Base-by-base conservation (phyloP, 2,113 vertebrate genomes). In the Paedocypris sp. region DNA sequence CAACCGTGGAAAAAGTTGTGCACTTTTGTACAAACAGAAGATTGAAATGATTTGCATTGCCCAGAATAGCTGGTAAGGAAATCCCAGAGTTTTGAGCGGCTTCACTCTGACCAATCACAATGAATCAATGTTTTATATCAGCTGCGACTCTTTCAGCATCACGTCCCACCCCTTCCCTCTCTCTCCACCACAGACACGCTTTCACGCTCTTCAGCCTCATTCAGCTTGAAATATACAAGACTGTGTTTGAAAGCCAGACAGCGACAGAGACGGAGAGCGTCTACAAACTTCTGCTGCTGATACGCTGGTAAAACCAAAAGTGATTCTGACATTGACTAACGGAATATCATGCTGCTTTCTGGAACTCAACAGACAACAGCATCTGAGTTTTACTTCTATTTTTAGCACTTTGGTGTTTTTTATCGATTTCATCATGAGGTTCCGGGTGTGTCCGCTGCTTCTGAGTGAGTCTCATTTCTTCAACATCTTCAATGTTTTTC, bases 381-480 rank as follows among this genome's bases (percentile, higher is more conserved):
- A n/a, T 41, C 29, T 22, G 18, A 19, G 45, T 13, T 10, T 26
- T 25, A 6, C 12, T 4, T 35, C 9, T 33, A 20, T 33, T 20
- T n/a, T 28, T 33, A 7, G 58, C 22, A n/a, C 12, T 7, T 22
- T 6, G 1, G 5, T 8, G 22, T 8, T 32, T 8, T 42, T 28
- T 67, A 20, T 60, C 3, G 15, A 12, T 49, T 39, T 60, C 62
- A 73, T 48, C 62, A 84, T 83, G 79, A 59, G 2, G 4, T n/a
- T n/a, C n/a, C n/a, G 20, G 39, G 51, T 56, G 62, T 64, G 5
- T 62, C 67, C 81, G 19, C 61, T 79, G 49, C 49, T 74, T 39
- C 46, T 79, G 59, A 76, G 84, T 86, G 72, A 83, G 84, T 81
- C 48, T 45, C 13, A 62, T 58, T 48, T 57, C 48, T 28, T n/a